Evolutionary conservation across 2,888 invertebrate species (phyloP), one percentile per base, ranked within the genome.

Genomic region (Myathropa florea): DNA sequence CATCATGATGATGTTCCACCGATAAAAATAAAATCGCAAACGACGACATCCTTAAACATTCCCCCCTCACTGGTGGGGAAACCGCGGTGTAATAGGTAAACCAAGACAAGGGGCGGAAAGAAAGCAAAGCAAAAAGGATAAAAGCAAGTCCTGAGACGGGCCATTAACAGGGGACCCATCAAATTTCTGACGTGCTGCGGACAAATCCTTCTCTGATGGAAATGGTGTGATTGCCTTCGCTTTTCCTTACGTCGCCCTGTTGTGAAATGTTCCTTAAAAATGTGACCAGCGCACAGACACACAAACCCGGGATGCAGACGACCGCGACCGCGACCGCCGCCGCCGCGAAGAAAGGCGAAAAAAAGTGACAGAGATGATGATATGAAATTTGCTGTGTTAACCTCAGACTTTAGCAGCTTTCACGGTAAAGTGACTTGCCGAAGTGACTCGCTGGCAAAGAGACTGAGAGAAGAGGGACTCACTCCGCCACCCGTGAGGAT

Each of bases 91-190:
- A 33, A 9, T 33, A 28, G 24, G 23, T 18, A 21, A 30, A 30
- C 6, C 18, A 46, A 14, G n/a, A 6, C 3, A 28, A 6, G 24
- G 18, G 23, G 4, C 4, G 14, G 21, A 60, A 61, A 63, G 53
- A 53, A 39, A 59, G 36, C 33, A 23, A 60, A 71, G 70, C 64
- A 24, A 83, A 61, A 61, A 76, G 59, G 68, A 64, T 18, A 39
- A 39, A 28, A 77, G 67, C 76, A 60, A 6, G 18, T 33, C 59
- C 61, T 83, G 75, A 79, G 67, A 86, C 71, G 86, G 86, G 70
- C 86, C 86, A 86, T 86, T 86, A 86, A 76, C 86, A 86, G 75
- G 75, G 78, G 86, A 83, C 86, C 78, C 86, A 83, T 86, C 86
- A 86, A 86, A 79, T 86, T 86, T 82, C 75, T 86, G 86, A 86